Evolutionary conservation across 2,888 invertebrate species (phyloP), one percentile per base, ranked within the genome.

Genomic region (Leucophenga montana): DNA sequence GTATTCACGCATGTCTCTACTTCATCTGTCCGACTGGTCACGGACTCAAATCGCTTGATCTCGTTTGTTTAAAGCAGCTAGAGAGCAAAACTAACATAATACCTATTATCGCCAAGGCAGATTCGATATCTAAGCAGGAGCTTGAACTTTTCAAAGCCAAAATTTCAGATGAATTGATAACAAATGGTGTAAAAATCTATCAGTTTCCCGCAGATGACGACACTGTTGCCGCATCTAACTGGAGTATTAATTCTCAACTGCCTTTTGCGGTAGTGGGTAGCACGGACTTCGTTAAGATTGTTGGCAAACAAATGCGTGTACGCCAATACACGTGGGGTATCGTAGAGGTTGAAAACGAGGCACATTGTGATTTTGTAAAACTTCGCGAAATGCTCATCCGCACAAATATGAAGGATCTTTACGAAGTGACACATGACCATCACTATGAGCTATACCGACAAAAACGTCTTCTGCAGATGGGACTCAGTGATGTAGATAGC

Each of bases 271-370:
- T 99, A 13, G 98, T 99, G 54, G 99, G 99, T 74, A 98, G 98
- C 88, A 97, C 97, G 8, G 99, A 99, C 89, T 97, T 99, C 89
- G 96, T 98, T 62, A 94, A 97, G 85, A 94, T 98, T 71, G 99
- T 97, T 66, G 98, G 97, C 89, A 99, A 99, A 91, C 95, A 96
- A 89, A 95, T 97, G 81, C 92, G 99, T 68, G 98, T 98, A 0
- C 90, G 99, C 13, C 98, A 98, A 90, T 99, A 99, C 90, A 99
- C 98, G 0, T 99, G 99, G 99, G 99, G 97, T 70, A 98, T 98
- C 0, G 99, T 97, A 69, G 98, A 97, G 92, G 98, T 99, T 73
- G 99, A 99, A 90, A 99, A 99, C 90, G 99, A 99, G 90, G 93
- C 95, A 11, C 99, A 99, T 90, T 99, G 99, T 89, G 99, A 99